phyloP scores from a whole-genome alignment of 1,140 invertebrate genomes.

The Asobara japonica region DNA sequence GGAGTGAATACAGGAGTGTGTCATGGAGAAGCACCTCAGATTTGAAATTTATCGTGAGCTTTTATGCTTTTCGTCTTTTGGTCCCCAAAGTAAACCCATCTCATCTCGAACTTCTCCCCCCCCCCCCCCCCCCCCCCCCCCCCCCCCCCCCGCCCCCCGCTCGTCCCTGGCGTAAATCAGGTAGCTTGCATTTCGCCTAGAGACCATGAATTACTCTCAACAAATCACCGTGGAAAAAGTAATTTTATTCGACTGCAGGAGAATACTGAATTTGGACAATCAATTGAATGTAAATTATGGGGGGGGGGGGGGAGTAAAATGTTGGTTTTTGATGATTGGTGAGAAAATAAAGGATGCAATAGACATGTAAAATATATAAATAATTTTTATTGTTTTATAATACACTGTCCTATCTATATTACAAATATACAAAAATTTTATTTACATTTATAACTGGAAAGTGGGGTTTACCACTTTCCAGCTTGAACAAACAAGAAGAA shows the following conservation, averaged over 20 bases:
- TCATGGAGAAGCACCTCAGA: constrained; percentile 21
- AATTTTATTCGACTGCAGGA: background rate
- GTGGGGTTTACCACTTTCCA: constrained; percentile 14
- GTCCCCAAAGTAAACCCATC: background rate
- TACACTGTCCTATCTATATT: constrained; percentile 47
- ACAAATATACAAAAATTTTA: constrained; percentile 52
- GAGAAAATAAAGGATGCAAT: background rate
- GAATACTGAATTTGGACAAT: background rate
- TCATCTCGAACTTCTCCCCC: background rate
- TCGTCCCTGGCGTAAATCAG: background rate
- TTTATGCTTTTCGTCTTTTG: constrained; percentile 26
- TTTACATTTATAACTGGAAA: constrained; percentile 39
- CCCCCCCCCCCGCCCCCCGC: no score
- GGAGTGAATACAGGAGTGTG: constrained; percentile 17
- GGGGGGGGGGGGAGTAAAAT: background rate
- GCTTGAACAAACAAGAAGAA: constrained; percentile 36
- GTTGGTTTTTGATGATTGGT: background rate
- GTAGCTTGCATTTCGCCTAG: background rate
- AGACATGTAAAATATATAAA: constrained; percentile 42
- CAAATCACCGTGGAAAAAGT: background rate
- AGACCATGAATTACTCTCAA: background rate
- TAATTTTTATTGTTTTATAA: constrained; percentile 47
- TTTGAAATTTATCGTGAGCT: constrained; percentile 36
- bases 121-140: no score
- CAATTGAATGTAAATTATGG: background rate